A percentile compares a stretch with the other conserved stretches of the same genome.
Conservation (phyloP, 2,888 invertebrate genomes). For the Caenorhabditis virilis region DNA sequence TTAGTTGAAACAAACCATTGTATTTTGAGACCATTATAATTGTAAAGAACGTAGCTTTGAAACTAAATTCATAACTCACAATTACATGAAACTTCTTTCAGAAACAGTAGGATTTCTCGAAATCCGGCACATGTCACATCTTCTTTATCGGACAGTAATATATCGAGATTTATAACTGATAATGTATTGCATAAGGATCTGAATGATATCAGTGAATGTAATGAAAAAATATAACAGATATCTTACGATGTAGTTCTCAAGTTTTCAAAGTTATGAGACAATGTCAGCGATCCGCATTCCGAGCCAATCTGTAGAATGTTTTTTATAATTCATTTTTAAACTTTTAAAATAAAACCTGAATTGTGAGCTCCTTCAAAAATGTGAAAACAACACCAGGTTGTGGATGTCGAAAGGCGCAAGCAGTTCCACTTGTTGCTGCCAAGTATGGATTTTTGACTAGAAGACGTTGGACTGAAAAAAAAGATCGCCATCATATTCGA, state of each 20-base stretch:
- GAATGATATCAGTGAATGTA: background rate
- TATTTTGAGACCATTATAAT: too few relatives aligned
- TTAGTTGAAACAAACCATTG: too few relatives aligned
- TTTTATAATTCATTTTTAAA: too few relatives aligned
- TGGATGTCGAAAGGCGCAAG: conserved; percentile 23
- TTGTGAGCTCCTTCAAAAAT: conserved; percentile 15
- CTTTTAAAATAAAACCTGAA: too few relatives aligned
- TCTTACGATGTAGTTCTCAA: conserved; percentile 29
- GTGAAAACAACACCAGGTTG: conserved; percentile 37
- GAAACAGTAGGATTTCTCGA: conserved; percentile 36
- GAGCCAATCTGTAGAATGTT: conserved; percentile 33
- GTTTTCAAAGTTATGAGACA: conserved; percentile 42
- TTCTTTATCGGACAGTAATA: conserved; percentile 37
- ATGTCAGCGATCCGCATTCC: conserved; percentile 34
- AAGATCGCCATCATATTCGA: too few relatives aligned
- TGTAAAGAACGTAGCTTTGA: background rate
- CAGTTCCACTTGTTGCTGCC: conserved; percentile 29
- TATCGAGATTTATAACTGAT: conserved; percentile 34
- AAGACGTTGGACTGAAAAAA: conserved; percentile 30
- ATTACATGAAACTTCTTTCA: conserved; percentile 39
- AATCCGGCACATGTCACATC: conserved; percentile 47
- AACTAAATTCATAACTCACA: conserved; percentile 13
- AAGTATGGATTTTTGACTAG: conserved; percentile 17
- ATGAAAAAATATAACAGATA: background rate
- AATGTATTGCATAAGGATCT: conserved; percentile 35